Evolutionary conservation across 2,113 vertebrate species (phyloP), one percentile per base, ranked within the genome.

Genomic region (Dipodomys ordii): DNA sequence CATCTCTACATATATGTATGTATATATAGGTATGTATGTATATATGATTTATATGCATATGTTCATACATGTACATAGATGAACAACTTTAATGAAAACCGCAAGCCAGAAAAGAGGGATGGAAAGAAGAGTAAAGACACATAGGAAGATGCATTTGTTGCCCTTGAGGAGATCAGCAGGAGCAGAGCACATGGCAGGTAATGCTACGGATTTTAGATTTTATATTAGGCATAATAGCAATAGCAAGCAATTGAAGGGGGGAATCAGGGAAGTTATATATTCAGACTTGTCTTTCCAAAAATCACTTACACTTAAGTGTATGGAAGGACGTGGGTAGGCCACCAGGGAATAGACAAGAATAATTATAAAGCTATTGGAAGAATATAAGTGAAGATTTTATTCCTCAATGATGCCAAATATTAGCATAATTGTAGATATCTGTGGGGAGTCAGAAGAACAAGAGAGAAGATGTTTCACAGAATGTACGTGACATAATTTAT

Each of bases 381-480:
- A 68, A 84, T 9, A 2, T 46, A 28, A 87, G 39, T 46, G 44
- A 83, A 78, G 6, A 8, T 53, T 94, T 77, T 95, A 20, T 78
- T 90, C 49, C 80, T 73, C 64, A 65, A 46, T 85, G 74, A 88
- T 83, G 71, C 46, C 65, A 82, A 77, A 49, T 72, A 64, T 77
- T 83, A 65, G n/a, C n/a, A 92, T 65, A 92, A 79, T 90, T 92
- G 67, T 76, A 28, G 74, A 46, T 57, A 72, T 44, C 83, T 57
- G 6, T 71, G 32, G 78, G 84, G 46, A 80, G 79, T 67, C 73
- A 85, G 19, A 94, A 49, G 16, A 64, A 91, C 3, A 83, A 8
- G 32, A 94, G 32, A 76, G 7, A 83, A 83, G 27, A 73, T 65
- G 22, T 30, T 46, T 46, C 72, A 69, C 46, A 46, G 80, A 80